Evolutionary conservation across 2,888 invertebrate genomes (phyloP), one percentile per base, ranked within the genome.

Genomic region (Caenorhabditis becei): DNA sequence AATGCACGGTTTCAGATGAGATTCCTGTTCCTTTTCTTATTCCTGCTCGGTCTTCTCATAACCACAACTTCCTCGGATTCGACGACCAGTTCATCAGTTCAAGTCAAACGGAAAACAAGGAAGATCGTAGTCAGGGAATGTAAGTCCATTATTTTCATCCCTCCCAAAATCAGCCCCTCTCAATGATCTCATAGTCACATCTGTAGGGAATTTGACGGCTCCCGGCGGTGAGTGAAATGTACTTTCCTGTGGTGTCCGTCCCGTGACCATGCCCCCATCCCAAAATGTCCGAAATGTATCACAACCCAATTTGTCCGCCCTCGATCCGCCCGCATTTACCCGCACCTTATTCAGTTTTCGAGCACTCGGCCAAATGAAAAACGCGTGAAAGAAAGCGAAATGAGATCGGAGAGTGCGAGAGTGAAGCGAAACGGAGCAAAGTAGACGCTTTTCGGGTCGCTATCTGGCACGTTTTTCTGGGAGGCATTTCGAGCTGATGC

Each of bases 331-430:
- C 41, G 23, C 1, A 24, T 28, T 32, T 49, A 14, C 37, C 20
- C 16, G 0, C 37, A 65, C 49, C 35, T 51, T 20, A 62, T 71
- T 71, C 61, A 18, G 37, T 71, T 70, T 70, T 35, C 35, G 59
- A 71, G 61, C 70, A 71, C 70, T 70, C 26, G 61, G 37, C 26
- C n/a, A 71, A 62, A 71, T 71, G 70, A 71, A 71, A 71, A 70
- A 70, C 47, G 28, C 28, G 47, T 44, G 24, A 56, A 69, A n/a
- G n/a, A n/a, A 49, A 56, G 11, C 56, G 56, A 35, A 54, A 54
- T 54, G 54, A 54, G 54, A 54, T 26, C 35, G 41, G 44, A 61
- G 61, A 41, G 59, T 59, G 59, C 23, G 61, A 47, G 47, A 61
- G 61, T 8, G 47, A 26, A 47, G 28, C 14, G 44, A 47, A n/a